These are phyloP conservation scores for Caenorhabditis drosophilae DNA, from an alignment of 2,888 invertebrate species.

Conservation along the genomic window DNA sequence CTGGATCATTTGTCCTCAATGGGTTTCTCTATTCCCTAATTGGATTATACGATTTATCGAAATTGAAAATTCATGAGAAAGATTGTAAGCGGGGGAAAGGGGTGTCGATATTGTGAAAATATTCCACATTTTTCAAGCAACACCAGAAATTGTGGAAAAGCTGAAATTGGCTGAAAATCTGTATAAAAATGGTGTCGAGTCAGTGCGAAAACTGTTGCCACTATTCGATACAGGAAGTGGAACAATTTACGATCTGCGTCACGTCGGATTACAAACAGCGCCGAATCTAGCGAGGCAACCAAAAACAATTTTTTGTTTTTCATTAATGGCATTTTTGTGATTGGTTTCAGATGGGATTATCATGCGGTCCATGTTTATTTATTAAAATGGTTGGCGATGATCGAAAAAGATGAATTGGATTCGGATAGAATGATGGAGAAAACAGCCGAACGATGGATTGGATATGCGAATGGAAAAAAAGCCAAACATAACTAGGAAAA, in stretches of 20 bases:
- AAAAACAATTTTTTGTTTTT: not conserved
- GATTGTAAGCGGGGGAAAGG: no score
- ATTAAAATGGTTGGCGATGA: slow-evolving; percentile 79
- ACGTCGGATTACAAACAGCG: slow-evolving; percentile 82
- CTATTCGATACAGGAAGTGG: slow-evolving; percentile 94
- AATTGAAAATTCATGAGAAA: no score
- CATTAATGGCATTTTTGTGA: no score
- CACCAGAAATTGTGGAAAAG: no score
- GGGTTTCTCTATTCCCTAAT: slow-evolving; percentile 96
- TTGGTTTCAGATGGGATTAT: slow-evolving; percentile 82
- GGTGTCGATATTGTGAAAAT: no score
- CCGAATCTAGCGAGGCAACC: slow-evolving; percentile 83
- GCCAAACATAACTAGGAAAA: slow-evolving; percentile 57
- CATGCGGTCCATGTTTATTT: slow-evolving; percentile 98
- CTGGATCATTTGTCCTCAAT: slow-evolving; percentile 92
- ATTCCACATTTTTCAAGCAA: no score
- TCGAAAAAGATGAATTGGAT: slow-evolving; percentile 78
- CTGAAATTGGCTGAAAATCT: slow-evolving; percentile 25
- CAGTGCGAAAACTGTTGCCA: slow-evolving; percentile 84
- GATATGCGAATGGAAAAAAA: slow-evolving; percentile 60
- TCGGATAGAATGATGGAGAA: slow-evolving; percentile 63
- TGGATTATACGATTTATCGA: slow-evolving; percentile 85
- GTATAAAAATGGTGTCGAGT: slow-evolving; percentile 74
- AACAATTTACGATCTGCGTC: slow-evolving; percentile 92
- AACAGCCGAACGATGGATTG: slow-evolving; percentile 63